Evolutionary conservation across 1,140 invertebrate species (phyloP), one percentile per base, ranked within the genome.

Genomic region (Bombus confusus): DNA sequence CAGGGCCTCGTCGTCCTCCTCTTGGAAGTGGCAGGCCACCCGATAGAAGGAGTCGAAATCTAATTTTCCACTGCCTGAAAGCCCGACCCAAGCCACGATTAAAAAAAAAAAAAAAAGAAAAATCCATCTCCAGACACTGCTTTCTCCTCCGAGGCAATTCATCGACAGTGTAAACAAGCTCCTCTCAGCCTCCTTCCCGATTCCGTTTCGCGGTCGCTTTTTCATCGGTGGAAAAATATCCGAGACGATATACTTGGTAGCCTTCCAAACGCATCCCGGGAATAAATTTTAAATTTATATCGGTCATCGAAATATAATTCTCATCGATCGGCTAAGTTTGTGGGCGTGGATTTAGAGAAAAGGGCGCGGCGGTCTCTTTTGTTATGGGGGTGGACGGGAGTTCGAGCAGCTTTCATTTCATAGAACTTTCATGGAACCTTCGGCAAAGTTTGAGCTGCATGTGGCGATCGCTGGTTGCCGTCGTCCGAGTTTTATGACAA

Each of bases 1-100:
- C 52, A 98, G 95, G 5, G 97, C 97, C 92, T 98, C 98, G 83
- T 97, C 97, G 93, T 98, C 97, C 86, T 97, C 96, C 76, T 97
- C 97, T 82, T 97, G 94, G 90, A 97, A 97, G 90, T 97, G 97
- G 25, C 95, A 95, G 5, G 97, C 97, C 41, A 97, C 96, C n/a
- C 96, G 95, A 59, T 96, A 96, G 90, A 97, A 97, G 18, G 96
- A 96, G 75, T 97, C 97, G 91, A 97, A 97, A 88, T 96, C 96
- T 72, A 97, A 92, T 89, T 96, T 96, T 25, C 97, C 97, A 80
- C 95, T 96, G 69, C 95, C 97, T 97, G 94, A 34, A 84, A 87
- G 47, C n/a, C 18, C 31, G 8, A 59, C 28, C 28, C 18, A 43
- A 18, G 8, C 6, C 4, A 25, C 43, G 59, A 81, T 85, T 85